These are phyloP conservation scores for Scaptomyza caliginosa DNA, from an alignment of 2,888 invertebrate species.

Conservation along the genomic window DNA sequence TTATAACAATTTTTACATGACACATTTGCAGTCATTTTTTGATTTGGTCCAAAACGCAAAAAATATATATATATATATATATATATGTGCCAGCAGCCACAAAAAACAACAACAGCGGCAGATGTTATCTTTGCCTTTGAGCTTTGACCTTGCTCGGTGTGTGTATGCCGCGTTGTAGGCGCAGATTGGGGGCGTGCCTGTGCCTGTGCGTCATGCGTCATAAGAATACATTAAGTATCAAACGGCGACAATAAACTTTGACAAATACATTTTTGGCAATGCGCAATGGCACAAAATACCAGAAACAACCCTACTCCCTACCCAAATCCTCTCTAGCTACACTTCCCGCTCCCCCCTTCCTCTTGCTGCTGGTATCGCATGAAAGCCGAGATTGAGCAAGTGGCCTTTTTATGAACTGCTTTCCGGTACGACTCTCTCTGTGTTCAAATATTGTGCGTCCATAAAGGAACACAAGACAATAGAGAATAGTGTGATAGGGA, in stretches of 20 bases:
- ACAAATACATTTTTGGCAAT: constrained; percentile 58
- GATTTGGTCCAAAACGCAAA: constrained; percentile 43
- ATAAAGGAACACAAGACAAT: constrained; percentile 16
- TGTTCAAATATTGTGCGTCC: constrained; percentile 48
- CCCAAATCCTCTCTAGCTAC: no score
- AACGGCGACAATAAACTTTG: constrained; percentile 71
- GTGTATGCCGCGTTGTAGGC: not conserved
- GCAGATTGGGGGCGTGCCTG: constrained; percentile 30
- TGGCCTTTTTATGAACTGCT: constrained; percentile 52
- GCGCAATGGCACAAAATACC: constrained; percentile 13
- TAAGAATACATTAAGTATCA: constrained; percentile 73
- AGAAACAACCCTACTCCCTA: not conserved
- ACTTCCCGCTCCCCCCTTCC: not conserved
- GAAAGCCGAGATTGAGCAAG: constrained; percentile 4
- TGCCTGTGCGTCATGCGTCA: constrained; percentile 64
- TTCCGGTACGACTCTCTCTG: constrained; percentile 17
- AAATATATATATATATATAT: not conserved
- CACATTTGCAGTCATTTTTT: constrained; percentile 75
- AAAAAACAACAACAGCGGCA: constrained; percentile 28
- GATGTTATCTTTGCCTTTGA: constrained; percentile 59
- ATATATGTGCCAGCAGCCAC: constrained; percentile 18
- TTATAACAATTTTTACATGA: constrained; percentile 65
- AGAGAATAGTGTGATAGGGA: not conserved
- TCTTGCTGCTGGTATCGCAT: not conserved
- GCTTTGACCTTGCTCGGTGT: constrained; percentile 58